Base-by-base conservation (phyloP, 2,113 vertebrate species). In the Phoenicopterus ruber region DNA sequence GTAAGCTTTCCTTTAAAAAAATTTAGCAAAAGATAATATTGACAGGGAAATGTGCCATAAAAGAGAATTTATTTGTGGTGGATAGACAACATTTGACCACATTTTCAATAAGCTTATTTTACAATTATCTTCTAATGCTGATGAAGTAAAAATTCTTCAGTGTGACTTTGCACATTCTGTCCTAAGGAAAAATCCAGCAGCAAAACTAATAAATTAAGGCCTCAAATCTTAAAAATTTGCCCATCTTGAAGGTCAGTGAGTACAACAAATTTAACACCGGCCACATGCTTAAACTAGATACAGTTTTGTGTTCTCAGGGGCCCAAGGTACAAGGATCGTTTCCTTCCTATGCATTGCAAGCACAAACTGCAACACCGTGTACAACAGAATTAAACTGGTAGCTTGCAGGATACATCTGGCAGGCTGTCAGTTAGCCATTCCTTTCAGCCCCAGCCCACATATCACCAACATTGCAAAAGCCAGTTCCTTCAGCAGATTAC, bases 11-110 rank as follows among this genome's bases (percentile, higher is more conserved):
- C 80, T 76, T 83, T 72, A 36, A 83, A 85, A 82, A 76, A 87
- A 94, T 15, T 21, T 29, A 81, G 55, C 42, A 93, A 94, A 92
- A 49, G 38, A 62, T 83, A 96, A 94, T 90, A 94, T 85, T 96
- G 80, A 93, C 92, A 88, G 34, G 44, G 34, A 82, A 88, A 77
- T 7, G 29, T 74, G 67, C 66, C 49, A 55, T 46, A 50, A 38
- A 91, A 85, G 14, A 73, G 44, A 72, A 62, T 62, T 93, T 69
- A 72, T 79, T n/a, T 90, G n/a, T 47, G 58, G n/a, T 31, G 28
- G 40, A 85, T 36, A 88, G 50, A 65, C 25, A 88, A 86, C 52
- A 84, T 71, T 86, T 87, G 40, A 91, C 62, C 31, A 49, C 2
- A 13, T 65, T 57, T 94, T 76, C 65, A 91, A 34, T 63, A 59